A percentile compares a stretch with the other conserved stretches of the same genome.
phyloP scores from a whole-genome alignment of 92 coral and sea anemone genomes.

The Zoanthus gigantus region DNA sequence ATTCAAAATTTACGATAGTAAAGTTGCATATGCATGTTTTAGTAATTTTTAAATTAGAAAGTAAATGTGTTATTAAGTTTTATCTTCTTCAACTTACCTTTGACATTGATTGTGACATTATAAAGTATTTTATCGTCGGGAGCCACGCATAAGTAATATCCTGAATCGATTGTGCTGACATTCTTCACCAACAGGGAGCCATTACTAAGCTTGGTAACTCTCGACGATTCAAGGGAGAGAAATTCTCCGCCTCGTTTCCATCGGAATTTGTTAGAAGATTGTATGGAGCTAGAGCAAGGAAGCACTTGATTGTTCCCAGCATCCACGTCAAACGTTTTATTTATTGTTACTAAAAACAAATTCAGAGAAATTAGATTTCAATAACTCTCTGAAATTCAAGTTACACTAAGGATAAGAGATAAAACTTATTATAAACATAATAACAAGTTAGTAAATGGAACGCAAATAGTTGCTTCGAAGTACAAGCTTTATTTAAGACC shows the following conservation, averaged over 20 bases:
- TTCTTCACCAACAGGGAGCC: constrained; percentile 42
- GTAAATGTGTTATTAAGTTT: background rate
- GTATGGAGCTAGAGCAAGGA: constrained; percentile 14
- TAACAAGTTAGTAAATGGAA: background rate
- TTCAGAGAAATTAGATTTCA: background rate
- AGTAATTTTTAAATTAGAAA: too few species aligned
- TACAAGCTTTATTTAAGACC: background rate
- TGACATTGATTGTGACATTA: constrained; percentile 40
- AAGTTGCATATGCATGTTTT: too few species aligned
- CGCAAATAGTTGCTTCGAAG: background rate
- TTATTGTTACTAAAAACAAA: constrained; percentile 1
- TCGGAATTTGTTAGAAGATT: background rate
- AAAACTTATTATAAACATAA: background rate
- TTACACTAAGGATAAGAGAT: background rate
- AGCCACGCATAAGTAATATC: constrained; percentile 30
- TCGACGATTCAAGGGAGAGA: background rate
- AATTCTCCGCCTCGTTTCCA: constrained; percentile 39
- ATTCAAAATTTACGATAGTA: too few species aligned
- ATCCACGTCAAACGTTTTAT: constrained; percentile 7
- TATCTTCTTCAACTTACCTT: constrained; percentile 3
- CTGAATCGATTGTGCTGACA: constrained; percentile 26
- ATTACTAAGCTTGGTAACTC: background rate
- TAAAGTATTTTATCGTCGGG: constrained; percentile 6
- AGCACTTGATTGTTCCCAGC: constrained; percentile 18
- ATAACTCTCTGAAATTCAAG: too few species aligned